These are phyloP conservation scores for Mus spretus DNA, from an alignment of 2,797 vertebrate species.

Conservation along the genomic window DNA sequence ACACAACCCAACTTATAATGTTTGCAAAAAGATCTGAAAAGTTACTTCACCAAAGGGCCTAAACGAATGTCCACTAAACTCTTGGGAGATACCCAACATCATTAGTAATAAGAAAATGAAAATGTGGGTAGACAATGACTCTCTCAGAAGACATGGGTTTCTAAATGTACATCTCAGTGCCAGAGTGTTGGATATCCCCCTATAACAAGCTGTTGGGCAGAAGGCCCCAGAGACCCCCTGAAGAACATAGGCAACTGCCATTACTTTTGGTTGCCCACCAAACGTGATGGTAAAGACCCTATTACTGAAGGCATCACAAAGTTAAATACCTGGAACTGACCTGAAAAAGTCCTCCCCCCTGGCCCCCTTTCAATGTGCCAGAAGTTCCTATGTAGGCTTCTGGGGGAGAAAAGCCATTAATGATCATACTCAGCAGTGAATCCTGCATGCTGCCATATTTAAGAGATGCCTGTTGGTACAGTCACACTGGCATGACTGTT, in stretches of 20 bases:
- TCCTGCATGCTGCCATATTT: neutral
- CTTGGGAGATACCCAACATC: neutral
- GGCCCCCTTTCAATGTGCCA: neutral
- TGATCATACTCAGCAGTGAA: neutral
- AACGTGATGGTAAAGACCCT: neutral
- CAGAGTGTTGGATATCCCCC: too few species aligned
- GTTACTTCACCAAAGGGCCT: constrained; percentile 25
- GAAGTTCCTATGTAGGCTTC: neutral
- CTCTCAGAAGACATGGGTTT: neutral
- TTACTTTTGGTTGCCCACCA: neutral
- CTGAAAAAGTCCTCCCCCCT: neutral
- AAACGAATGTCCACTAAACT: neutral
- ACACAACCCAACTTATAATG: neutral
- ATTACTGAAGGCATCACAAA: neutral
- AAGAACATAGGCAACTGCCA: neutral
- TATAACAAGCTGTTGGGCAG: neutral
- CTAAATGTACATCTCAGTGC: neutral
- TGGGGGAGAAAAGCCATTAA: neutral
- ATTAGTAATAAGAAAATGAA: neutral
- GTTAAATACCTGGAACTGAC: neutral
- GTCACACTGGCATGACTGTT: neutral
- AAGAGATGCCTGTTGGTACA: neutral
- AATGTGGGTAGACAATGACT: neutral
- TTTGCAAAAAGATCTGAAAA: constrained; percentile 13
- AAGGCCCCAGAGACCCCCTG: neutral